phyloP scores from a whole-genome alignment of 1,140 invertebrate genomes.

The Bombus affinis region DNA sequence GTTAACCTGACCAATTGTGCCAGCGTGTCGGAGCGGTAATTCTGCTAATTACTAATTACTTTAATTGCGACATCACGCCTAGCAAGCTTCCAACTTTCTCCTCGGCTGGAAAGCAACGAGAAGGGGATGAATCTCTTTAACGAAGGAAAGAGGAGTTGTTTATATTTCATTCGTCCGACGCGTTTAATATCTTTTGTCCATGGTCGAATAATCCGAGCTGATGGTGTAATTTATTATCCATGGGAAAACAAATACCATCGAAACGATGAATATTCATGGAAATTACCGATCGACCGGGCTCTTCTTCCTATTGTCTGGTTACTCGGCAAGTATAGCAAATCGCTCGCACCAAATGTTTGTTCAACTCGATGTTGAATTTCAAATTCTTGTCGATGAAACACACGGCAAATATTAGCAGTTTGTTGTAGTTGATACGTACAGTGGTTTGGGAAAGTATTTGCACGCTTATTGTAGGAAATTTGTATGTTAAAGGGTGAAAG shows the following conservation, averaged over 20 bases:
- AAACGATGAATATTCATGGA: constrained; percentile 49
- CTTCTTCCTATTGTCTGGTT: background rate
- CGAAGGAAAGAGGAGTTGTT: background rate
- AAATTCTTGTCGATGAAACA: too few relatives aligned
- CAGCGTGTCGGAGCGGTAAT: background rate
- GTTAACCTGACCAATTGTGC: constrained; percentile 6
- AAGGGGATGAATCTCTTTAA: background rate
- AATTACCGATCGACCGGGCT: constrained; percentile 13
- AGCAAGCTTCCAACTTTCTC: background rate
- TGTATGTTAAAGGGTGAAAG: too few relatives aligned
- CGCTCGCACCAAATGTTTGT: background rate
- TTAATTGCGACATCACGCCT: background rate
- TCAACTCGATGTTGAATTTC: too few relatives aligned
- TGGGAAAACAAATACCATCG: background rate
- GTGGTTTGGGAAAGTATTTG: too few relatives aligned
- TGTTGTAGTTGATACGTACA: too few relatives aligned
- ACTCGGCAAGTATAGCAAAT: constrained; percentile 6
- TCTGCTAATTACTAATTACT: background rate
- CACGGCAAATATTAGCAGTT: too few relatives aligned
- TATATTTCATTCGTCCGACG: background rate
- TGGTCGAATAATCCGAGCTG: constrained; percentile 8
- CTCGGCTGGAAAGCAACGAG: background rate
- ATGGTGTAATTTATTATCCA: constrained; percentile 23
- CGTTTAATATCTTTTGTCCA: background rate
- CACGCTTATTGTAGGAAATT: too few relatives aligned